Percentiles rank a stretch among this genome's conserved stretches.
Evolutionary conservation across 1,140 invertebrate genomes (phyloP).

Genomic region (Stenopsyche tienmushanensis): DNA sequence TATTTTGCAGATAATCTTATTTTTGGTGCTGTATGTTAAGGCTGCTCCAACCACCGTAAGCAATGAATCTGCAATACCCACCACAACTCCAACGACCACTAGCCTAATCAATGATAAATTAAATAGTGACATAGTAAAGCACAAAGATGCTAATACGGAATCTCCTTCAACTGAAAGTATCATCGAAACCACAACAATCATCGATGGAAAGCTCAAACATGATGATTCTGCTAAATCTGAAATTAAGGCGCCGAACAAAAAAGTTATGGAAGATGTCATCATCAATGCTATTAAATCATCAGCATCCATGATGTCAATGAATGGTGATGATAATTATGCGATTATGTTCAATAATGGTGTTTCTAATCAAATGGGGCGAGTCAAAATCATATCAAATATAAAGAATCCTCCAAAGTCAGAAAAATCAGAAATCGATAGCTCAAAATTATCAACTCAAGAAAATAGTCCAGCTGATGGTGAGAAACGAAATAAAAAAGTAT

Average conservation of each 20-base stretch:
- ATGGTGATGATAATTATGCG: conserved; percentile 5
- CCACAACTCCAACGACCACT: not conserved
- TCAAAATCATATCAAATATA: too few relatives aligned
- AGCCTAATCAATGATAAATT: conserved; percentile 8
- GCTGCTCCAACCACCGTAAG: not conserved
- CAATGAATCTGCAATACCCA: not conserved
- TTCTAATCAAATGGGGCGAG: too few relatives aligned
- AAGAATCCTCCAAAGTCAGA: too few relatives aligned
- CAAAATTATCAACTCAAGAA: too few relatives aligned
- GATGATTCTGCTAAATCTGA: too few relatives aligned
- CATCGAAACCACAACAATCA: not conserved
- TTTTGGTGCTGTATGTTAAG: not conserved
- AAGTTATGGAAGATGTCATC: conserved; percentile 2
- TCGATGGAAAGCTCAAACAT: too few relatives aligned
- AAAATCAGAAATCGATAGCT: too few relatives aligned
- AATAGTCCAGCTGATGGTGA: too few relatives aligned
- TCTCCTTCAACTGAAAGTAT: not conserved
- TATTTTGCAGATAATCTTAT: conserved; percentile 13
- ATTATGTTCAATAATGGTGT: conserved; percentile 23
- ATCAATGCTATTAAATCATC: conserved; percentile 22
- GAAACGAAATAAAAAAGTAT: too few relatives aligned
- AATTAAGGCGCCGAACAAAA: too few relatives aligned
- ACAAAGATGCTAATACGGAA: not conserved
- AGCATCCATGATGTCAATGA: conserved; percentile 4
- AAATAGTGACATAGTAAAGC: not conserved